Base-by-base conservation (phyloP, 2,888 invertebrate species). In the Ectemnius lituratus region DNA sequence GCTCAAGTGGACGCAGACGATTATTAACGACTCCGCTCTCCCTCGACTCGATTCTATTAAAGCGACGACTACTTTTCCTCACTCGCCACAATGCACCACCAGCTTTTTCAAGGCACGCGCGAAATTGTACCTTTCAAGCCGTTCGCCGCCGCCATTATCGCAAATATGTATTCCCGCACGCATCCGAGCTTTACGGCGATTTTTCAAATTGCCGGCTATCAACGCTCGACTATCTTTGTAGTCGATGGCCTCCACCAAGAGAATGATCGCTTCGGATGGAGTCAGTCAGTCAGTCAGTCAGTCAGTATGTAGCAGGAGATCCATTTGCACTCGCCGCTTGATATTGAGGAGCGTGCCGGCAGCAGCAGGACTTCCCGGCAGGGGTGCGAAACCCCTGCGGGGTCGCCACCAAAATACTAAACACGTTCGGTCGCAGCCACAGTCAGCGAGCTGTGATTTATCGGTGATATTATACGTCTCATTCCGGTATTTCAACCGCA, bases 341-440 rank as follows among this genome's bases (percentile, higher is more conserved):
- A 14, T 56, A 62, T 58, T 47, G 56, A 78, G 78, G 79, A 76
- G 75, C 78, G 78, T 80, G 78, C 37, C 52, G 52, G 77, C 80
- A 67, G 72, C 78, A 52, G 73, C 79, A 76, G 83, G 83, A 80
- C 70, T 75, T 75, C 61, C 79, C 52, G 73, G 70, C 75, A 77
- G 84, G 85, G 83, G 80, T 82, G 85, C 83, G 78, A 84, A 85
- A 81, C 87, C 80, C 89, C 89, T 86, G 87, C 80, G 78, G 89
- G 73, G 90, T 75, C 71, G 83, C 85, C 87, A 85, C 86, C 88
- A 88, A 89, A 90, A 90, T 86, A 89, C 84, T 80, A 79, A 84
- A 83, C 84, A 85, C 80, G 83, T 76, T 80, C 80, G 81, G 80
- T 68, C 80, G 82, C 47, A 6, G 70, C 67, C 72, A 77, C 70